Evolutionary conservation across 2,888 invertebrate genomes (phyloP).

Genomic region (Netelia virgata): DNA sequence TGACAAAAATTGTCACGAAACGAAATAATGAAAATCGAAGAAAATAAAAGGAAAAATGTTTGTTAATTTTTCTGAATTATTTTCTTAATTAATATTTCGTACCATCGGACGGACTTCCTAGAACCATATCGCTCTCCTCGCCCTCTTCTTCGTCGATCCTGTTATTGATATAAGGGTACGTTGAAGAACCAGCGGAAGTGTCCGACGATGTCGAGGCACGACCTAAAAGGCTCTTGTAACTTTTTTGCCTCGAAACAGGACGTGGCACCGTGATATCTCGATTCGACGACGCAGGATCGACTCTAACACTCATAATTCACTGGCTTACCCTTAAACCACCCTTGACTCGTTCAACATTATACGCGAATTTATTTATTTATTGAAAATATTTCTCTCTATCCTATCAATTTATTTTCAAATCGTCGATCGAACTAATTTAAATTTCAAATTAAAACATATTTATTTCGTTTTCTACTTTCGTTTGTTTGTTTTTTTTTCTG

Average conservation of each 20-base stretch:
- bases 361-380: not conserved
- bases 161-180: conserved; percentile 56
- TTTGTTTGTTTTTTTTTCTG: not conserved
- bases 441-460: too few species aligned
- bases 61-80: too few species aligned
- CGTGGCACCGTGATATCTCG: conserved; percentile 66
- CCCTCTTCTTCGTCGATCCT: conserved; percentile 70
- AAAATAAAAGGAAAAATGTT: not conserved
- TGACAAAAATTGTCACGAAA: not conserved
- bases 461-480: too few species aligned
- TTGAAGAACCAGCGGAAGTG: conserved; percentile 57
- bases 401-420: not conserved
- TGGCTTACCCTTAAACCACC: conserved; percentile 36
- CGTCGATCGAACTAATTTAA: too few species aligned
- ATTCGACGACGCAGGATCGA: conserved; percentile 63
- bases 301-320: conserved; percentile 68
- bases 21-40: not conserved
- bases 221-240: conserved; percentile 63
- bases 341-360: conserved; percentile 33
- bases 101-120: conserved; percentile 65
- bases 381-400: not conserved
- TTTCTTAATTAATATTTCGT: not conserved
- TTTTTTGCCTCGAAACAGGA: conserved; percentile 65
- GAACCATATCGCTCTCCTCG: conserved; percentile 69
- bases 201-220: conserved; percentile 57